These are phyloP conservation scores for Cyprinodon variegatus DNA, from an alignment of 2,113 vertebrate species.

Conservation along the genomic window DNA sequence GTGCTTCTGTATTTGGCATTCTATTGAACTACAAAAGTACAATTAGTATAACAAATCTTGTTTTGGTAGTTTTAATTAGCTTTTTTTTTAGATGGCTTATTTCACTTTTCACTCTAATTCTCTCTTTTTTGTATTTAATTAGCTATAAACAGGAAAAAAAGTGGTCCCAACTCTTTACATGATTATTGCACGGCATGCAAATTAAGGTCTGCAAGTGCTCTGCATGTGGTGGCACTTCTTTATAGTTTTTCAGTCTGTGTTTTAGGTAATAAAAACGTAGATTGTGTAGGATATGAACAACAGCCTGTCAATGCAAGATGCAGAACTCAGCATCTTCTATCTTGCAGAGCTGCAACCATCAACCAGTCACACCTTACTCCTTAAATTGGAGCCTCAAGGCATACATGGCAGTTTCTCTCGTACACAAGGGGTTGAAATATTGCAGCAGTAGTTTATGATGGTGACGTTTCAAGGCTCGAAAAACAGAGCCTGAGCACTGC, in stretches of 20 bases:
- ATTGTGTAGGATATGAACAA: constrained; percentile 4
- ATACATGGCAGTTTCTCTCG: neutral
- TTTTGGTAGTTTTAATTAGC: no score
- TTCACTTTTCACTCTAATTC: neutral
- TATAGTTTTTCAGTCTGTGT: neutral
- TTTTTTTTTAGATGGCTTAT: no score
- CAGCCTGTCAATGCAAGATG: constrained; percentile 10
- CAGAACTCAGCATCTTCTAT: constrained; percentile 45
- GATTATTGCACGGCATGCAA: neutral
- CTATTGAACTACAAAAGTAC: no score
- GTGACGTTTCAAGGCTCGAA: neutral
- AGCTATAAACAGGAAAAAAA: neutral
- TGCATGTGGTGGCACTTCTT: constrained; percentile 12
- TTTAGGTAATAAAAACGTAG: neutral
- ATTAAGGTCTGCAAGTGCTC: neutral
- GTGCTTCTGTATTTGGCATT: no score
- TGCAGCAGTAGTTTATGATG: constrained; percentile 1
- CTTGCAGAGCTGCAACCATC: constrained; percentile 15
- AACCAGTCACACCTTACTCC: constrained; percentile 20
- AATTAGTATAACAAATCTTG: no score
- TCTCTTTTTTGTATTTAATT: neutral
- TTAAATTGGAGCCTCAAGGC: constrained; percentile 17
- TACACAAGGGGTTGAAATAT: constrained; percentile 11
- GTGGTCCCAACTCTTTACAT: neutral
- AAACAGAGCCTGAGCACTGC: neutral